Base-by-base conservation (phyloP, 23 tunicate species). In the Trididemnum clinides region DNA sequence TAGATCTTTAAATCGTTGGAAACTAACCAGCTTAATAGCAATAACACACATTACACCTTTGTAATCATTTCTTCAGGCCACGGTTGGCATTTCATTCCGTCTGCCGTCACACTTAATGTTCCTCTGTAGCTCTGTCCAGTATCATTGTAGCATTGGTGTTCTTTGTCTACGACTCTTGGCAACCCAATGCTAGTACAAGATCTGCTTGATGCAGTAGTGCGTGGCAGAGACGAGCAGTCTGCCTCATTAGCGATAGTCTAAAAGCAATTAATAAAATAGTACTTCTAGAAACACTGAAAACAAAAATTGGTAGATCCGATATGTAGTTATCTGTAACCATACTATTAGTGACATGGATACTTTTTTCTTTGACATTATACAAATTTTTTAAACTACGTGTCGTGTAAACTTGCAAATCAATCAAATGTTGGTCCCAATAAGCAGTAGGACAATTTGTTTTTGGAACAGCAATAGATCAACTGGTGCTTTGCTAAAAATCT, bases 31-130 rank as follows among this genome's bases (percentile, higher is more conserved):
- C 54, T 7, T 7, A 44, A 15, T 10, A 44, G 15, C 54, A 44
- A 44, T 44, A 44, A 7, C 12, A 7, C 54, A 15, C 54, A 44
- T 44, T 44, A 10, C 54, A 93, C 98, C 73, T 84, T 33, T 23
- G 33, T 26, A 2, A 88, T 36, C 98, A 93, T 93, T 25, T 39
- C 31, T 1, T 28, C 23, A 21, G 98, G 98, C 98, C 98, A 93
- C 1, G 87, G 27, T 36, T 71, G 72, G 71, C 98, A 93, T 1
- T 65, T 72, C 23, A 84, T 78, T 31, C 98, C 98, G 2, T 80
- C 58, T 12, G 64, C 54, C 0, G 92, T 62, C 2, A 88, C 79
- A 33, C 82, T 65, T 0, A 88, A 59, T 0, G 84, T 85, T 1
- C 98, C 98, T 64, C 88, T 70, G 83, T 93, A 93, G 19, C 35